These are phyloP conservation scores for Hyperoplus lanceolatus DNA, from an alignment of 2,797 vertebrate genomes.

Conservation along the genomic window DNA sequence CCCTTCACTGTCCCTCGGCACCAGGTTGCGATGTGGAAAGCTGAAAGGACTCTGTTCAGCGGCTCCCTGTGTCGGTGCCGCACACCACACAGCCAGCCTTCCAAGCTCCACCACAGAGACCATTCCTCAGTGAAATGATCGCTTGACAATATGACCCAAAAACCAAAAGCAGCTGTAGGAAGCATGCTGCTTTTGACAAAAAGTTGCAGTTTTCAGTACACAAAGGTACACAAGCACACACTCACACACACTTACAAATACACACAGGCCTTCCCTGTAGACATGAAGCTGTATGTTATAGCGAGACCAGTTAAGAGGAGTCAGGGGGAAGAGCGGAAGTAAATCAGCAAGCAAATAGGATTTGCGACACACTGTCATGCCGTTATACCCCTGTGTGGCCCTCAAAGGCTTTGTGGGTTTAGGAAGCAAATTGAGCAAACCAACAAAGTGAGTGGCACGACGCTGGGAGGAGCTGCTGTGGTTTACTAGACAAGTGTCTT, in stretches of 20 bases:
- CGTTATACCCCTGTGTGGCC: conserved; percentile 70
- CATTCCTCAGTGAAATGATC: conserved; percentile 46
- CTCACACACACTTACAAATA: conserved; percentile 2
- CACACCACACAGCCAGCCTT: conserved; percentile 35
- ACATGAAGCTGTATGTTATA: conserved; percentile 18
- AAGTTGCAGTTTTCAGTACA: conserved; percentile 25
- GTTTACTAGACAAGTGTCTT: conserved; percentile 71
- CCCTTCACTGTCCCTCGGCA: conserved; percentile 47
- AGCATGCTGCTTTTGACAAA: conserved; percentile 29
- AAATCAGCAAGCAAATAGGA: conserved; percentile 66
- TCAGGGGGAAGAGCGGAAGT: conserved; percentile 39
- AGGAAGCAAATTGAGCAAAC: conserved; percentile 80
- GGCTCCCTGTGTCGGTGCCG: conserved; percentile 42
- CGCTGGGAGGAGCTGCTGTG: conserved; percentile 73
- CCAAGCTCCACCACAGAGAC: conserved; percentile 46
- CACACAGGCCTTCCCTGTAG: conserved; percentile 1
- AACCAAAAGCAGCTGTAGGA: conserved; percentile 61
- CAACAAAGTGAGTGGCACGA: conserved; percentile 75
- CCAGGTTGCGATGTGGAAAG: conserved; percentile 63
- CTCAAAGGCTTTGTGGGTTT: conserved; percentile 77
- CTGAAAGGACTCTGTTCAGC: conserved; percentile 49
- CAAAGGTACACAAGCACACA: conserved; percentile 21
- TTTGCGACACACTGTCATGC: conserved; percentile 67
- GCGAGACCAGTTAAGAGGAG: conserved; percentile 16
- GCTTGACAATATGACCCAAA: conserved; percentile 45